A percentile compares a stretch with the other conserved stretches of the same genome.
phyloP scores from a whole-genome alignment of 2,888 invertebrate genomes.

The Alloplasta piceator region DNA sequence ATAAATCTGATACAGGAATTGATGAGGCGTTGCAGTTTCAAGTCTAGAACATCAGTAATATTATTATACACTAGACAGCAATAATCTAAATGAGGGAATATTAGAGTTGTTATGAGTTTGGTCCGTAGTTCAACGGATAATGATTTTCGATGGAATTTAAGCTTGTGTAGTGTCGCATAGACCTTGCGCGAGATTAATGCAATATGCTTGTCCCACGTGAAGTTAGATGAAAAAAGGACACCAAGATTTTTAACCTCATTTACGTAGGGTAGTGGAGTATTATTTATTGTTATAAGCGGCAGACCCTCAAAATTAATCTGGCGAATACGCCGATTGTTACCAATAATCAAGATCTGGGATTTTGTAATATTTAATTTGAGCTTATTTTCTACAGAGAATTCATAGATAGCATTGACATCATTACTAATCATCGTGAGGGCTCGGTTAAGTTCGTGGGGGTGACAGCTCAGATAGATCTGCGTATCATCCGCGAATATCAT shows the following conservation, averaged over 20 bases:
- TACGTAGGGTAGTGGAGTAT: conserved; percentile 2
- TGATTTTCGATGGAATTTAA: conserved; percentile 4
- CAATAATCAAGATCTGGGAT: conserved; percentile 4
- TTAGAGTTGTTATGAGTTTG: neutral
- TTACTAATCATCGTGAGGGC: too few relatives aligned
- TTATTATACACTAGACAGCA: conserved; percentile 38
- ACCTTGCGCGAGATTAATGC: conserved; percentile 13
- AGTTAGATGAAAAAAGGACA: neutral
- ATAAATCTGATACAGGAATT: conserved; percentile 42
- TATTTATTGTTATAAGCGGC: neutral
- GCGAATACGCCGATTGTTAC: neutral
- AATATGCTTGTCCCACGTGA: conserved; percentile 32
- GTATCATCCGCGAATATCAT: too few relatives aligned
- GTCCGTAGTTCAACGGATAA: neutral
- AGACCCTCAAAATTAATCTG: neutral
- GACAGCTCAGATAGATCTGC: conserved; percentile 15
- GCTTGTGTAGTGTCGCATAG: conserved; percentile 6
- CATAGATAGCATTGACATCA: too few relatives aligned
- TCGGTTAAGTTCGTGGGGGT: neutral
- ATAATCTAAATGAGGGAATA: conserved; percentile 32
- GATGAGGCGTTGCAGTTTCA: neutral
- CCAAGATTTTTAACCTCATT: conserved; percentile 18
- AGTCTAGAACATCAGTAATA: conserved; percentile 1
- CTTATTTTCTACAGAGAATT: neutral
- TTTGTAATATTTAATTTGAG: neutral